Percentiles rank a stretch among this genome's conserved stretches.
These are phyloP conservation scores for Glaucomys volans DNA, from an alignment of 2,113 vertebrate genomes.

Conservation along the genomic window DNA sequence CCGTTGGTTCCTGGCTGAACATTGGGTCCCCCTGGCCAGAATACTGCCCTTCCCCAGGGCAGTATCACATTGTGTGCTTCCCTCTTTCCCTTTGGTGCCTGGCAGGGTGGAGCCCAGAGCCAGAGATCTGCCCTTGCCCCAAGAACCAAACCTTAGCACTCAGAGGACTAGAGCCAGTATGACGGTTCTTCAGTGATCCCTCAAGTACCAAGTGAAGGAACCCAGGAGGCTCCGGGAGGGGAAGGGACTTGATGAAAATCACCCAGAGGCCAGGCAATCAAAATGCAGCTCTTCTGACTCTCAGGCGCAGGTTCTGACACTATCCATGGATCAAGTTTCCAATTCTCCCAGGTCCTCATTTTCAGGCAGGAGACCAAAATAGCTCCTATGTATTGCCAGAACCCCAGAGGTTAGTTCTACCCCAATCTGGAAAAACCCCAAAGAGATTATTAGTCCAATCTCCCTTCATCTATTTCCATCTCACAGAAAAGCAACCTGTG, in stretches of 20 bases:
- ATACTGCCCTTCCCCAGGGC: constrained; percentile 49
- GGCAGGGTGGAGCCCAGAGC: constrained; percentile 55
- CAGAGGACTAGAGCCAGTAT: background rate
- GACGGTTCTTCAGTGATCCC: background rate
- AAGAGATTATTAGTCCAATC: constrained; percentile 32
- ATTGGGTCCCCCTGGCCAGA: constrained; percentile 70
- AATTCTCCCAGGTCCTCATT: constrained; percentile 6
- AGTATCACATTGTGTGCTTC: constrained; percentile 2
- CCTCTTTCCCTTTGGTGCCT: background rate
- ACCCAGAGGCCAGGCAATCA: constrained; percentile 25
- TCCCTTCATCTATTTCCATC: background rate
- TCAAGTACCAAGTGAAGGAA: constrained; percentile 14
- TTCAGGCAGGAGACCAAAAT: constrained; percentile 10
- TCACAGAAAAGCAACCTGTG: constrained; percentile 40
- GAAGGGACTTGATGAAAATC: constrained; percentile 6
- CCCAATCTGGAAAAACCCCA: constrained; percentile 42
- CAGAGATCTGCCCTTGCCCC: background rate
- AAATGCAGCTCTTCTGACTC: constrained; percentile 16
- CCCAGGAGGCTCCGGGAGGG: background rate
- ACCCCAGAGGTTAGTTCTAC: background rate
- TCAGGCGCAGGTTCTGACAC: background rate
- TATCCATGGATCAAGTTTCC: background rate
- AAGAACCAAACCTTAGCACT: constrained; percentile 7
- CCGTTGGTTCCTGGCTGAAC: constrained; percentile 81
- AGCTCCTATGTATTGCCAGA: background rate